Percentiles rank a stretch among this genome's conserved stretches.
Conservation (phyloP, 2,888 invertebrate species). For the Leucophora obtusa region DNA sequence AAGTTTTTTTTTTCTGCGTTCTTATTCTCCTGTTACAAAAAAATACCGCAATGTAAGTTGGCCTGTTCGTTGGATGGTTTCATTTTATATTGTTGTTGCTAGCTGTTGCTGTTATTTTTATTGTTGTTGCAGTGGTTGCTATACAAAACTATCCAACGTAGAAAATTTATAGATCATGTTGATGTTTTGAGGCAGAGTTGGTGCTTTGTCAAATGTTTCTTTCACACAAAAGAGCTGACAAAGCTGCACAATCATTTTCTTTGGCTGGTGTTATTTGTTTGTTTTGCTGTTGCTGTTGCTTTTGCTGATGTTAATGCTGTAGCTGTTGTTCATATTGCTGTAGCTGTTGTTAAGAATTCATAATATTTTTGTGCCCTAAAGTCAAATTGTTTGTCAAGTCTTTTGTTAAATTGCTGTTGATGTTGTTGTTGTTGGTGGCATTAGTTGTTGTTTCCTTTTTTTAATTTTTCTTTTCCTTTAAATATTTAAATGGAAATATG, state of each 20-base stretch:
- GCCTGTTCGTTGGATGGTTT: neutral
- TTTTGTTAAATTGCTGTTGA: conserved; percentile 64
- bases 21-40: neutral
- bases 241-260: conserved; percentile 54
- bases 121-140: conserved; percentile 10
- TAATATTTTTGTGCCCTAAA: conserved; percentile 66
- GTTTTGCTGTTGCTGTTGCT: conserved; percentile 12
- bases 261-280: conserved; percentile 59
- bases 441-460: conserved; percentile 49
- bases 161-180: conserved; percentile 58
- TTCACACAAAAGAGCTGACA: conserved; percentile 40
- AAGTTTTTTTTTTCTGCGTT: neutral
- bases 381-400: conserved; percentile 66
- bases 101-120: conserved; percentile 8
- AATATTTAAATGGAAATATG: conserved; percentile 24
- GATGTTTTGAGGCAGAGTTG: conserved; percentile 48
- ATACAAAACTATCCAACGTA: conserved; percentile 42
- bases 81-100: conserved; percentile 21
- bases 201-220: conserved; percentile 28
- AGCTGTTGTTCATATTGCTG: conserved; percentile 39
- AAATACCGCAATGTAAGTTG: conserved; percentile 27
- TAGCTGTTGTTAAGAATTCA: conserved; percentile 59
- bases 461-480: conserved; percentile 56
- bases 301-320: conserved; percentile 10
- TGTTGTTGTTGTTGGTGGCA: conserved; percentile 40